Evolutionary conservation across 2,113 vertebrate species (phyloP).

Genomic region (Odocoileus virginianus): DNA sequence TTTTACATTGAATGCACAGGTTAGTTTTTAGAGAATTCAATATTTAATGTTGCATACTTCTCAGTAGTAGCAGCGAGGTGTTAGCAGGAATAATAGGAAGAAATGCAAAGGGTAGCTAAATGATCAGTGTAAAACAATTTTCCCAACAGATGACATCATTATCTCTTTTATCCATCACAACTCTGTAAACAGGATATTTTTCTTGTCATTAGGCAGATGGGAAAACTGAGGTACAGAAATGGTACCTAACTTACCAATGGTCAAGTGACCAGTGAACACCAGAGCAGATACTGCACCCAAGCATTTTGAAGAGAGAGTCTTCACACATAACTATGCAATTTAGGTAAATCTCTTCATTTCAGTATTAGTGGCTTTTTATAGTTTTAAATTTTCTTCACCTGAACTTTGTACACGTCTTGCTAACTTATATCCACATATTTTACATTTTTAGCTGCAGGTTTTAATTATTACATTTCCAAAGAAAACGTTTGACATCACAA

Average conservation of each 20-base stretch:
- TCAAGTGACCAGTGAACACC: neutral
- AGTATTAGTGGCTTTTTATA: neutral
- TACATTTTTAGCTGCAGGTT: neutral
- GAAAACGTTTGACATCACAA: neutral
- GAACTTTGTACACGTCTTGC: rapidly evolving
- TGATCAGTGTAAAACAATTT: neutral
- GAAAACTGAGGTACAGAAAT: neutral
- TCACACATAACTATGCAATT: neutral
- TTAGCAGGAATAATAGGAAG: neutral
- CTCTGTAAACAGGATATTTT: neutral
- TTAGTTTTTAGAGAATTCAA: neutral
- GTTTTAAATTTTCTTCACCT: neutral
- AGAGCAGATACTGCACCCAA: rapidly evolving
- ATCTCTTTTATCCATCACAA: neutral
- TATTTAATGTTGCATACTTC: neutral
- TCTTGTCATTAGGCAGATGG: neutral
- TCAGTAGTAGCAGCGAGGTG: neutral
- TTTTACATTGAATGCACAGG: neutral
- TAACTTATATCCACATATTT: neutral
- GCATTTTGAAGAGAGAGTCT: neutral
- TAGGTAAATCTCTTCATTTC: neutral
- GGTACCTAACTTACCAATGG: neutral
- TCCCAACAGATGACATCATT: neutral
- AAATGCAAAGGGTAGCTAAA: neutral
- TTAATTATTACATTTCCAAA: neutral